Evolutionary conservation across 2,888 invertebrate genomes (phyloP), one percentile per base, ranked within the genome.

Genomic region (Thecophora atra): DNA sequence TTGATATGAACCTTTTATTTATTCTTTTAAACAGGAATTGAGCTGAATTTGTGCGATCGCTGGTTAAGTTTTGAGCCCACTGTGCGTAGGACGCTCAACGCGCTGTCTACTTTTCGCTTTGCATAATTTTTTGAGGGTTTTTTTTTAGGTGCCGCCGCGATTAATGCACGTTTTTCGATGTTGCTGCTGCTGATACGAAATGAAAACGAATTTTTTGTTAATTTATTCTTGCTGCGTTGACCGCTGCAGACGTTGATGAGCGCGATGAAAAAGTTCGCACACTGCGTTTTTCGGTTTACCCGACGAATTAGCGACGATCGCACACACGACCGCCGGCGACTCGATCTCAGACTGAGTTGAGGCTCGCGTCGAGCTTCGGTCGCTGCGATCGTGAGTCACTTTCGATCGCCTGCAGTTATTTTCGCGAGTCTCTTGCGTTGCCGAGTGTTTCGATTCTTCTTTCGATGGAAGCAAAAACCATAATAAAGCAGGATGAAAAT

Each of bases 361-460:
- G 51, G 66, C 60, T 62, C 28, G n/a, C 24, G 3, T 51, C 6
- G 54, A 44, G 68, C 17, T 8, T 26, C 68, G 24, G 28, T 26
- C 26, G 51, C 30, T 19, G 52, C 30, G 15, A 30, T 24, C 21
- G 44, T 68, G 54, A 67, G 52, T 67, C 44, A 58, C 37, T 68
- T 56, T 19, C 19, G 37, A n/a, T n/a, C n/a, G n/a, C n/a, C n/a
- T n/a, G n/a, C 47, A 21, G 17, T 67, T 67, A 21, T 56, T 19
- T 56, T 56, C 11, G 47, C n/a, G 52, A 26, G 47, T 24, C 51
- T 44, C 8, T 24, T 65, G 51, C 42, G n/a, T 30, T 42, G 80
- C 79, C 79, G 77, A 75, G 77, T 74, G 77, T 75, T 75, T 76
- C 58, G 37, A 37, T 8, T 78, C 42, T 71, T 78, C 74, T 74